Conservation (phyloP, 1,140 invertebrate species). For the Lamellibrachia luymesi region DNA sequence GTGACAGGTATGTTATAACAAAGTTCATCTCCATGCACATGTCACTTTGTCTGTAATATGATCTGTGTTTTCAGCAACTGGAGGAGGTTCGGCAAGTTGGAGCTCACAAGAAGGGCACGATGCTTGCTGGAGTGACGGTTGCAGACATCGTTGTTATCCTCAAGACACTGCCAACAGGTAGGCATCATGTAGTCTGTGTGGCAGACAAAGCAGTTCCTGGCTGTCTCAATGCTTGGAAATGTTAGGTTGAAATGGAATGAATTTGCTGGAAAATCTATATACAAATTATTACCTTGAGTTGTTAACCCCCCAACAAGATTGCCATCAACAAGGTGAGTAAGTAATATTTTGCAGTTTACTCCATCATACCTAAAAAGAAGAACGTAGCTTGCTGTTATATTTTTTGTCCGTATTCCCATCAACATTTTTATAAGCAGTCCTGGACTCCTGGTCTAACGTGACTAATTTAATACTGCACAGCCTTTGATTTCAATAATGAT, state of each 20-base stretch:
- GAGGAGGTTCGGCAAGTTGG: constrained; percentile 95
- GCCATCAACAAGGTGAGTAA: not conserved
- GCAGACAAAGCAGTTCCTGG: too few species aligned
- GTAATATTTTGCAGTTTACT: not conserved
- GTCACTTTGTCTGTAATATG: constrained; percentile 2
- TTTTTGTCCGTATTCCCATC: not conserved
- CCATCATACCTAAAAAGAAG: not conserved
- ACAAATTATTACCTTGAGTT: not conserved
- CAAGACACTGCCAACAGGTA: constrained; percentile 91
- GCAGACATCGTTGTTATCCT: constrained; percentile 97
- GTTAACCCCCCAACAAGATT: not conserved
- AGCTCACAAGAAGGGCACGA: constrained; percentile 97
- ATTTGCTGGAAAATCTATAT: too few species aligned
- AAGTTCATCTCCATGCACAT: not conserved
- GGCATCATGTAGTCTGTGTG: not conserved
- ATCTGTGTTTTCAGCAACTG: constrained; percentile 67
- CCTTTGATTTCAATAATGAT: not conserved
- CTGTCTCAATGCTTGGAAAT: not conserved
- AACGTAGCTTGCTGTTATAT: not conserved
- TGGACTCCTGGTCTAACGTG: not conserved
- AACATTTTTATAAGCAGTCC: not conserved
- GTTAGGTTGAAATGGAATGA: not conserved
- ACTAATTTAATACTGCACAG: not conserved
- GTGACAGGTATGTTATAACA: not conserved
- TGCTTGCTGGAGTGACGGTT: constrained; percentile 90